A percentile compares a stretch with the other conserved stretches of the same genome.
Conservation (phyloP, 2,797 vertebrate species). For the Tangara arthus region DNA sequence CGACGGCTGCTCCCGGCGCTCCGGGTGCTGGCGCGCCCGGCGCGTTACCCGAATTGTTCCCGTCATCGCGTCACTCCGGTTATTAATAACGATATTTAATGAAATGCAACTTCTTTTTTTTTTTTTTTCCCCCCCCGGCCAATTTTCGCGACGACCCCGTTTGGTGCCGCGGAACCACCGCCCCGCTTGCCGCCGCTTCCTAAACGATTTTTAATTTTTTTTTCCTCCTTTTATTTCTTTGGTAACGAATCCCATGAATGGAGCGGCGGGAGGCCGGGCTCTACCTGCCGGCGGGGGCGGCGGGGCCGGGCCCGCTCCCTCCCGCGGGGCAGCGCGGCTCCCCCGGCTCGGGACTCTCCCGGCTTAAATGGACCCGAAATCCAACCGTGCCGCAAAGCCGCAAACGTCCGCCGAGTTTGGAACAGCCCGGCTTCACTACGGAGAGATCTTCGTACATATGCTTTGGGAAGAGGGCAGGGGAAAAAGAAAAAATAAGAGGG, state of each 20-base stretch:
- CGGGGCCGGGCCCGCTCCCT: background rate
- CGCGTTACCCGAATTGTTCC: background rate
- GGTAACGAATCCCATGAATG: slow-evolving; percentile 7
- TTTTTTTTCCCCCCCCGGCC: background rate
- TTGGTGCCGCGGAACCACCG: background rate
- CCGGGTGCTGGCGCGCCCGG: background rate
- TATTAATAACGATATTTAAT: slow-evolving; percentile 14
- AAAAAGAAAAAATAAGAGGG: background rate
- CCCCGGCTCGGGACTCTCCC: background rate
- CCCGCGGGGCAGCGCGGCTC: background rate
- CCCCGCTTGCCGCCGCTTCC: background rate
- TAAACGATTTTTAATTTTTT: background rate
- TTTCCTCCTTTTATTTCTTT: background rate
- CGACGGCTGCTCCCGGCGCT: background rate
- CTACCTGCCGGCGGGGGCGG: background rate
- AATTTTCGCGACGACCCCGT: background rate
- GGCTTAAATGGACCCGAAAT: background rate
- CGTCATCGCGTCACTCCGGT: background rate
- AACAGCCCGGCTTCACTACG: background rate
- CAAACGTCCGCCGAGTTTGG: background rate
- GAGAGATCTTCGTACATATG: background rate
- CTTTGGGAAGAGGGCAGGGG: background rate
- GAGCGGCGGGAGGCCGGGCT: background rate
- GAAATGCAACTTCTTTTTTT: background rate
- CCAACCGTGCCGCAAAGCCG: background rate